These are phyloP conservation scores for Cichladusa arquata DNA, from an alignment of 2,113 vertebrate species.

Conservation along the genomic window DNA sequence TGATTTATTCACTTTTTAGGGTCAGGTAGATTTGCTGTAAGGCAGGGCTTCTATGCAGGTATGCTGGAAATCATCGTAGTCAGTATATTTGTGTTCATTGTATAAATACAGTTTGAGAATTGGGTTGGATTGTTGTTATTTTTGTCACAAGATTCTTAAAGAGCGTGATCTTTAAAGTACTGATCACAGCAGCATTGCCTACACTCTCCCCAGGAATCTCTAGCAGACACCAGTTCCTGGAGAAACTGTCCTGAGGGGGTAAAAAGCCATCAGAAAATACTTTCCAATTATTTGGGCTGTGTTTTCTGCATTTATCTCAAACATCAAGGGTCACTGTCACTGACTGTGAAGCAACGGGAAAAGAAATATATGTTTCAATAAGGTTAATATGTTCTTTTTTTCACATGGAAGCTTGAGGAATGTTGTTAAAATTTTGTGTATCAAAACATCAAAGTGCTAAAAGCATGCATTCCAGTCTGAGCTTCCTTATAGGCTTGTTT, in stretches of 20 bases:
- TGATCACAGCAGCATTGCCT: not conserved
- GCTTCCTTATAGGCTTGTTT: not conserved
- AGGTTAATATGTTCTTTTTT: not conserved
- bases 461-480: not conserved
- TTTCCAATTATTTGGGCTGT: not conserved
- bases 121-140: not conserved
- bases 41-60: not conserved
- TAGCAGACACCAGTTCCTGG: not conserved
- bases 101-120: not conserved
- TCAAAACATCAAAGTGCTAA: not conserved
- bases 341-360: not conserved
- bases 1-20: constrained; percentile 2
- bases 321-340: not conserved
- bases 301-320: not conserved
- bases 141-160: not conserved
- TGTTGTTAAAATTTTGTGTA: not conserved
- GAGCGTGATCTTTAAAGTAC: not conserved
- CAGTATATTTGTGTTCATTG: not conserved
- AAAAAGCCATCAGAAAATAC: not conserved
- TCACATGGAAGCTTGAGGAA: not conserved
- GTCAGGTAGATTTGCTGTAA: not conserved
- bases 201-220: not conserved
- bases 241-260: not conserved
- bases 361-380: not conserved
- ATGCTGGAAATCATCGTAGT: not conserved